Evolutionary conservation across 1,140 invertebrate genomes (phyloP), one percentile per base, ranked within the genome.

Genomic region (Notospermus geniculatus): DNA sequence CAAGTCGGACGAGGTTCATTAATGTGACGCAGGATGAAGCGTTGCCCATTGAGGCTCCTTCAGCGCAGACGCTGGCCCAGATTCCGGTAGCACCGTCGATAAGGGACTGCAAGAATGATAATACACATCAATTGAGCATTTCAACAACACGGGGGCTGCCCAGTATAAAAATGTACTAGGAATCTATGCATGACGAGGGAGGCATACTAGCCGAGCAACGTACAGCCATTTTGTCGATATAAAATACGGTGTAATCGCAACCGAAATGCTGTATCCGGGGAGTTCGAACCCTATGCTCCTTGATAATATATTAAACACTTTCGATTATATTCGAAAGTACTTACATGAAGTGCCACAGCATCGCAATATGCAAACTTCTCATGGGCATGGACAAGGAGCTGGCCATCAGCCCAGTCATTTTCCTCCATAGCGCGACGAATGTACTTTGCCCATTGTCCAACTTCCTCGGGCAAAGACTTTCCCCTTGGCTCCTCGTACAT

Each of bases 21-120:
- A 46, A 9, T 5, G 54, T 56, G 22, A 56, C 54, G 17, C 29
- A 56, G 4, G 54, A 56, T 17, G 54, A 56, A 17, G 54, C 54
- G 22, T 23, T 23, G n/a, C 54, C 54, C 29, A 56, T 5, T 5
- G 54, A 4, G 4, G 54, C 54, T 23, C 54, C 54, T 19, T 56
- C 54, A 19, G n/a, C 22, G 22, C 54, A 56, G n/a, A 56, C 29
- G 54, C 54, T 56, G 4, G 54, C 54, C 54, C 54, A 56, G n/a
- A 56, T 46, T 30, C 54, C 54, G 5, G 22, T 56, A 7, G 22
- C 4, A 17, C 54, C 54, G 22, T 27, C n/a, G 4, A 27, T 27
- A 23, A 50, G 46, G 9, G 5, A 19, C 46, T 50, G 19, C 19
- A 43, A 13, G 39, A 43, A 11, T 19, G 39, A n/a, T n/a, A n/a